phyloP scores from a whole-genome alignment of 2,888 invertebrate species.

The Ophion slaviceki region DNA sequence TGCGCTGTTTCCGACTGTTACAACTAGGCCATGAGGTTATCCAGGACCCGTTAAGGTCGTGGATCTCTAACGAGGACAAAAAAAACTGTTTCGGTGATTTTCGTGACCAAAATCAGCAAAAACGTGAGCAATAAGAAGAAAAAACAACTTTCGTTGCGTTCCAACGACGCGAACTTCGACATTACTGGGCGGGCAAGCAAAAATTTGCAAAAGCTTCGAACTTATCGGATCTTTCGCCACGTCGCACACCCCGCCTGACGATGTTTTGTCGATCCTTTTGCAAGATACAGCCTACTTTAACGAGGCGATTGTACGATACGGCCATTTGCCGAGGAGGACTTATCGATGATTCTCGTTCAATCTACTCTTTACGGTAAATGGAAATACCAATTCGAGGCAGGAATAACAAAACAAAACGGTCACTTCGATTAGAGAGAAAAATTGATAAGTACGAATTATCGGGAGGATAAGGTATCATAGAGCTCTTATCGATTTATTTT shows the following conservation, averaged over 20 bases:
- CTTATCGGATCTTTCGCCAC: background rate
- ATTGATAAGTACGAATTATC: conserved; percentile 2
- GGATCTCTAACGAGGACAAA: too few species aligned
- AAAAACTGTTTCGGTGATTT: too few species aligned
- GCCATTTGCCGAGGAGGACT: background rate
- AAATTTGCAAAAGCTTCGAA: background rate
- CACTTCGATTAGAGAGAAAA: background rate
- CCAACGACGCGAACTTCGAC: too few species aligned
- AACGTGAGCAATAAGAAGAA: too few species aligned
- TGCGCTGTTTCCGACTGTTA: too few species aligned
- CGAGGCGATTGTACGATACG: conserved; percentile 5
- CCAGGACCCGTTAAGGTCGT: too few species aligned
- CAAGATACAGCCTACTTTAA: background rate
- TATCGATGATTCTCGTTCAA: background rate
- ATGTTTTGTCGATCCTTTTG: background rate
- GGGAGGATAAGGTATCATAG: background rate
- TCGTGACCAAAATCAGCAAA: too few species aligned
- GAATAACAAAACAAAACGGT: background rate
- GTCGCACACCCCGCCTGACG: background rate
- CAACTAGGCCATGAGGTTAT: too few species aligned
- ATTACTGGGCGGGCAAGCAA: too few species aligned
- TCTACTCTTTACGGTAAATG: conserved; percentile 6
- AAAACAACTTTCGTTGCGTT: too few species aligned
- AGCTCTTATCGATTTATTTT: conserved; percentile 14
- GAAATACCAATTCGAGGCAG: background rate